phyloP scores from a whole-genome alignment of 2,113 vertebrate species.

The Morone saxatilis region DNA sequence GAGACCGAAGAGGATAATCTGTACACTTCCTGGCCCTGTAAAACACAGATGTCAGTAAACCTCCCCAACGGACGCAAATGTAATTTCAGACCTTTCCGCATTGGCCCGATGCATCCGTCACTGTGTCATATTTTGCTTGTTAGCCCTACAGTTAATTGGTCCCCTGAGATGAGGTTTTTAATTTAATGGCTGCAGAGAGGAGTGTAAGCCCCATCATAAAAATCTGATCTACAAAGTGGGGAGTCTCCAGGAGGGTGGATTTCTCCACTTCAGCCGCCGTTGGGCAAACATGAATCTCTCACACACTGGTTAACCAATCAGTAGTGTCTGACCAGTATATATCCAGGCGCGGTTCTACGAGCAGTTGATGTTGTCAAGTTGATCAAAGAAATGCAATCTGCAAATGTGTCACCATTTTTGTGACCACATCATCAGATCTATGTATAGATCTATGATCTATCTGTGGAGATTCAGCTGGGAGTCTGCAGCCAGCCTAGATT shows the following conservation, averaged over 20 bases:
- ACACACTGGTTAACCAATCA: background rate
- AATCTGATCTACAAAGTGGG: conserved; percentile 15
- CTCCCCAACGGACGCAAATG: conserved; percentile 27
- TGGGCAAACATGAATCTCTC: conserved; percentile 18
- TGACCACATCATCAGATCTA: background rate
- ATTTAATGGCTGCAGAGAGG: conserved; percentile 36
- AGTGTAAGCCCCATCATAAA: conserved; percentile 39
- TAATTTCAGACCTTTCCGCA: conserved; percentile 36
- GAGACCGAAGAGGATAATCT: conserved; percentile 26
- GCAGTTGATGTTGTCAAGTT: background rate
- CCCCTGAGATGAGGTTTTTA: conserved; percentile 34
- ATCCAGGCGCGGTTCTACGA: too few relatives aligned
- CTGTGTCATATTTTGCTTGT: conserved; percentile 2
- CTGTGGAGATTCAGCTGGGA: too few relatives aligned
- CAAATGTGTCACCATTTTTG: background rate
- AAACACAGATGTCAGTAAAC: conserved; percentile 56
- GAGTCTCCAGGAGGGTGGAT: conserved; percentile 15
- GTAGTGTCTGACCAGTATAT: too few relatives aligned
- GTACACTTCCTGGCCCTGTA: conserved; percentile 44
- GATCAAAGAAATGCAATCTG: background rate
- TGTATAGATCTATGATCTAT: too few relatives aligned
- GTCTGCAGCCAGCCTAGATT: too few relatives aligned
- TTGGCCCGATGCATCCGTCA: conserved; percentile 16
- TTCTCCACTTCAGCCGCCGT: background rate
- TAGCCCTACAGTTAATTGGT: conserved; percentile 17